Evolutionary conservation across 2,797 vertebrate species (phyloP), one percentile per base, ranked within the genome.

Genomic region (Helostoma temminkii): DNA sequence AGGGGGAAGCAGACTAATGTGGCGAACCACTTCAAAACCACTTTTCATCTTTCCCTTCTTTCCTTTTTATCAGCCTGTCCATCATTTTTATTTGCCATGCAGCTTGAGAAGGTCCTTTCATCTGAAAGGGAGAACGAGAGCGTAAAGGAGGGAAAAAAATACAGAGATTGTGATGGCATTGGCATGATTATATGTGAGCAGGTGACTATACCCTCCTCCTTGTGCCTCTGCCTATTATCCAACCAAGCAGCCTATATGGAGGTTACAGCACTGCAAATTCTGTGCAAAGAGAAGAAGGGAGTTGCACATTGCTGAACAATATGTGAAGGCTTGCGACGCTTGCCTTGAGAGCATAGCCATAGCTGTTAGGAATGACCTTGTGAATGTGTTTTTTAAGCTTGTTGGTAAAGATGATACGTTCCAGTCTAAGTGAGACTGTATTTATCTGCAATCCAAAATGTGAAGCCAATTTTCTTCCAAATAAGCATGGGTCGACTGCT

Each of bases 21-120:
- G 76, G 79, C 85, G 46, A 91, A 88, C 85, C 89, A 92, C 92
- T 93, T 93, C 90, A 91, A 87, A 91, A 89, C 73, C 89, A 91
- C 87, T 92, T 93, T 90, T 89, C 86, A 89, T 92, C 86, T 90
- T 82, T 81, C 57, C 83, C 72, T 80, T 66, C 66, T 78, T 83
- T 80, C 64, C 78, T 74, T 80, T 15, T 80, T 80, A 89, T 87
- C 85, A 89, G 80, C 66, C 71, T 64, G 74, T 80, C 79, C 66
- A 91, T 91, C 83, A 88, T 91, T 91, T 88, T 73, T 71, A 77
- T 90, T 89, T 60, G 52, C 75, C 68, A 60, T 71, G 71, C 71
- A 80, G 86, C 61, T 71, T 11, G 61, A 80, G 68, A 82, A 85
- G 78, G 70, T 55, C 74, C 83, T 93, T 92, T 93, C 86, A 91